phyloP scores from a whole-genome alignment of 1,140 invertebrate species.

The Ctenoplectra terminalis region DNA sequence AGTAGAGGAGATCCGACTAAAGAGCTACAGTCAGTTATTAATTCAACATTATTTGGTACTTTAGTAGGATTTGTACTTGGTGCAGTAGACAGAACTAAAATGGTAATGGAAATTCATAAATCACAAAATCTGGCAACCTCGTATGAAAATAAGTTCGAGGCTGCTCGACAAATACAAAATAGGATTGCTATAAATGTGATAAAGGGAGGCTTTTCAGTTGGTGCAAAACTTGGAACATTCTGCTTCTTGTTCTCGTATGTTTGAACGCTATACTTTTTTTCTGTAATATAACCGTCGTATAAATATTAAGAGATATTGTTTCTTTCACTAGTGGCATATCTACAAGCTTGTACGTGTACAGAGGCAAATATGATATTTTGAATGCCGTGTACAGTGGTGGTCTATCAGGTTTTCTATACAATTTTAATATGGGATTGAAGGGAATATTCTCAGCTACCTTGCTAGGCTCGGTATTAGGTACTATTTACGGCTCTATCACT shows the following conservation, averaged over 20 bases:
- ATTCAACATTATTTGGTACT: conserved; percentile 83
- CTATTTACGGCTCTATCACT: conserved; percentile 81
- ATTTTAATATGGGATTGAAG: conserved; percentile 85
- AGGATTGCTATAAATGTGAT: conserved; percentile 86
- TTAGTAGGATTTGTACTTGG: conserved; percentile 86
- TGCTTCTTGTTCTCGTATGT: conserved; percentile 85
- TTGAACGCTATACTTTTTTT: too few species aligned
- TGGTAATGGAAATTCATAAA: conserved; percentile 87
- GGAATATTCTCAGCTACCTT: conserved; percentile 86
- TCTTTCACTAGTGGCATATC: conserved; percentile 81
- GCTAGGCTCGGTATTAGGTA: conserved; percentile 83
- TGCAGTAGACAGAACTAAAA: conserved; percentile 84
- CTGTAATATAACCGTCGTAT: background rate
- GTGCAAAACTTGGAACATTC: conserved; percentile 86
- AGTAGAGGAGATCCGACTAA: conserved; percentile 84
- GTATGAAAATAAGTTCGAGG: conserved; percentile 86
- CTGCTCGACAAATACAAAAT: conserved; percentile 88
- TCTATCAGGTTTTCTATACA: conserved; percentile 86
- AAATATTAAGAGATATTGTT: conserved; percentile 11
- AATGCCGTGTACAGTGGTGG: conserved; percentile 85
- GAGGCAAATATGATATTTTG: conserved; percentile 85
- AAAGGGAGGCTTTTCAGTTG: conserved; percentile 87
- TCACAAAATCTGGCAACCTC: conserved; percentile 88
- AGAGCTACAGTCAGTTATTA: conserved; percentile 85
- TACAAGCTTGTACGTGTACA: conserved; percentile 86